Conservation (phyloP, 2,888 invertebrate species). For the Lathronympha strigana region DNA sequence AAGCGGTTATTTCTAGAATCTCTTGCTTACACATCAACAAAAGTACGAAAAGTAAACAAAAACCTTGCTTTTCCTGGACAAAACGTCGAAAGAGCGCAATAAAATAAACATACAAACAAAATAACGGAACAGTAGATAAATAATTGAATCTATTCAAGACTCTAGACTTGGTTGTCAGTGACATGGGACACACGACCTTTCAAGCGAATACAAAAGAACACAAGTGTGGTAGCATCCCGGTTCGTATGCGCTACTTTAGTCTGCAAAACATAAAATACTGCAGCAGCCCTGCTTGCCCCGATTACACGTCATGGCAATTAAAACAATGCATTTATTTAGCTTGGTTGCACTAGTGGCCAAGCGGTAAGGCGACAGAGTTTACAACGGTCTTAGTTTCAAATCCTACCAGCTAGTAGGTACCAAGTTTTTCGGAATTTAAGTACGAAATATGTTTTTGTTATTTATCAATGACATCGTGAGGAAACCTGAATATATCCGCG, state of each 20-base stretch:
- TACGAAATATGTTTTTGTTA: too few species aligned
- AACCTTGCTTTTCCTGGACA: background rate
- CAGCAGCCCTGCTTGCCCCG: background rate
- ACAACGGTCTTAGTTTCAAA: too few species aligned
- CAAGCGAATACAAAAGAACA: conserved; percentile 1
- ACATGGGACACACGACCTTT: background rate
- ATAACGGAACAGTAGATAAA: background rate
- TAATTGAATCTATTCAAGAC: conserved; percentile 16
- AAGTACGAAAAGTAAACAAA: too few species aligned
- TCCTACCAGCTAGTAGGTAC: too few species aligned
- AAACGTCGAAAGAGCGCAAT: background rate
- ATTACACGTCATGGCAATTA: conserved; percentile 2
- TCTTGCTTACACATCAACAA: too few species aligned
- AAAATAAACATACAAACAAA: background rate
- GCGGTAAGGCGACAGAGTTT: too few species aligned
- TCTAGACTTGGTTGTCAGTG: conserved; percentile 1
- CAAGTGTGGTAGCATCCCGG: background rate
- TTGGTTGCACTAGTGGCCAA: too few species aligned
- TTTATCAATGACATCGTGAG: too few species aligned
- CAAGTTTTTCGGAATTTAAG: too few species aligned
- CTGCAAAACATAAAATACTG: background rate
- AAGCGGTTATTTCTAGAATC: too few species aligned
- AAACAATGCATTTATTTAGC: background rate
- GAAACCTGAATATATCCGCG: too few species aligned
- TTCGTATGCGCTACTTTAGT: background rate